Evolutionary conservation across 2,797 vertebrate species (phyloP).

Genomic region (Sebastolobus altivelis): DNA sequence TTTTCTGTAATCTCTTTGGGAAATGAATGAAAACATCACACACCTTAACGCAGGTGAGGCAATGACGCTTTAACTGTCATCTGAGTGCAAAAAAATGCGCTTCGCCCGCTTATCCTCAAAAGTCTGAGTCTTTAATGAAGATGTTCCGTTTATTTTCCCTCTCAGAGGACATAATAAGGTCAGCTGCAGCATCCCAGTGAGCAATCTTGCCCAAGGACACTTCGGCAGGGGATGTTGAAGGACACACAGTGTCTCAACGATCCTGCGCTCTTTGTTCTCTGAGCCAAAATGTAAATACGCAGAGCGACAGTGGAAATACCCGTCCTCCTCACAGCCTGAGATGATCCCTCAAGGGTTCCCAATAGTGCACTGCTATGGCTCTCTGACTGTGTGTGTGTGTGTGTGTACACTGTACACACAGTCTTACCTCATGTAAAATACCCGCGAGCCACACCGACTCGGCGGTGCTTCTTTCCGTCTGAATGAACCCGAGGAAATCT

Average conservation of each 20-base stretch:
- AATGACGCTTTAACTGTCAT: not conserved
- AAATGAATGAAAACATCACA: not conserved
- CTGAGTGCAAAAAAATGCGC: not conserved
- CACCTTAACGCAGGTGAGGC: not conserved
- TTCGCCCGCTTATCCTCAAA: not conserved
- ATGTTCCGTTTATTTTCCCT: not conserved
- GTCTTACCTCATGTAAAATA: slow-evolving; percentile 46
- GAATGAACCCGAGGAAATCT: slow-evolving; percentile 65
- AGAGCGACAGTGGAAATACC: slow-evolving; percentile 51
- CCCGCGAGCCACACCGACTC: slow-evolving; percentile 55
- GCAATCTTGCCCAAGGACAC: slow-evolving; percentile 56
- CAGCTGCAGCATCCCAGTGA: slow-evolving; percentile 35
- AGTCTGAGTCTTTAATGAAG: slow-evolving; percentile 3
- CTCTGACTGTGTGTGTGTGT: not conserved
- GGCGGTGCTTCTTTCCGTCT: slow-evolving; percentile 54
- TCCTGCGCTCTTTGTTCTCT: slow-evolving; percentile 43
- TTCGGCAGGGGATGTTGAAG: slow-evolving; percentile 36
- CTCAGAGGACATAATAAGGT: slow-evolving; percentile 35
- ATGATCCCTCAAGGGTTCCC: slow-evolving; percentile 57
- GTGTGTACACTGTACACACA: slow-evolving; percentile 31
- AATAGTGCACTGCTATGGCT: slow-evolving; percentile 12
- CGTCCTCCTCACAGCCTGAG: slow-evolving; percentile 25
- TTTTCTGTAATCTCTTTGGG: not conserved
- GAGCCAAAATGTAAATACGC: slow-evolving; percentile 49
- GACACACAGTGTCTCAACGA: slow-evolving; percentile 24